Base-by-base conservation (phyloP, 1,140 invertebrate species). In the Telenomus remus region DNA sequence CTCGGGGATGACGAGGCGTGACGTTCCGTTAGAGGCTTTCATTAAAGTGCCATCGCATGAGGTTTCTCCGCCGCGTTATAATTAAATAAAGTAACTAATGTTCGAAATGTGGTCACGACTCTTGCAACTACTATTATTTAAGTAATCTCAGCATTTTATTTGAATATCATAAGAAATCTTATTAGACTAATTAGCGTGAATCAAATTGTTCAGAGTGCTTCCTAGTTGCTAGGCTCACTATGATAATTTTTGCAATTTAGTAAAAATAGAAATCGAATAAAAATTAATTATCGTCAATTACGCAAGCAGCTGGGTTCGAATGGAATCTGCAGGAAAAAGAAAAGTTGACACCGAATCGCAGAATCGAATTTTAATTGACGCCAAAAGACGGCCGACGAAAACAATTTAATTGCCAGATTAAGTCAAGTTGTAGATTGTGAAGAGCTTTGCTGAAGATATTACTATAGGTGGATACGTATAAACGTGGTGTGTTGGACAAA, bases 31-130 rank as follows among this genome's bases (percentile, higher is more conserved):
- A 78, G 19, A 27, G 76, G 77, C 81, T 85, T 84, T 85, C 84
- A 86, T 87, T 87, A 86, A 84, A 85, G 78, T 72, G 57, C 63
- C 80, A 82, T 80, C 82, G 63, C 80, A 79, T 57, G 74, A 76
- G 76, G 76, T 80, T 76, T 71, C 75, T 75, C 69, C 46, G 70
- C 70, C 51, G 61, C 51, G 78, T 81, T 80, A 79, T 83, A 85
- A 82, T 83, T 84, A 84, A 85, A 84, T 82, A 83, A 80, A 72
- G 80, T 83, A 85, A 86, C 69, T 82, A 86, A 84, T 82, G 79
- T 78, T 72, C 64, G 49, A 75, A 76, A 63, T 74, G 53, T 48
- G 59, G 56, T 44, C 11, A 35, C 47, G 27, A 27, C 19, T 14
- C 53, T 56, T 46, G 12, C 57, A 37, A 42, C 37, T n/a, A 63